Evolutionary conservation across 2,888 invertebrate species (phyloP).

Genomic region (Leptopterna dolabrata): DNA sequence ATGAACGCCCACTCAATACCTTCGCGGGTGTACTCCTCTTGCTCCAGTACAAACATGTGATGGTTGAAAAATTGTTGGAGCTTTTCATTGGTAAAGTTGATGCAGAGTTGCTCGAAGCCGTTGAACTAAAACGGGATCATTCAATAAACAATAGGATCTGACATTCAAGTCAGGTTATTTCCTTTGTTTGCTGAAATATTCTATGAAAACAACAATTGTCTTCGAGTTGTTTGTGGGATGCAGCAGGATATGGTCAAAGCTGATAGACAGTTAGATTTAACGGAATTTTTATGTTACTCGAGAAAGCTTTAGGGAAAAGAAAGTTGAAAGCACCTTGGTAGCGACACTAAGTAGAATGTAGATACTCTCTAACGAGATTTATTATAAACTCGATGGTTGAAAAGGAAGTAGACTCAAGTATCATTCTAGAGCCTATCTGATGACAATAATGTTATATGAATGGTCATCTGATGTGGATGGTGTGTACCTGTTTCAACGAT

Average conservation of each 20-base stretch:
- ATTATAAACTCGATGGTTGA: too few relatives aligned
- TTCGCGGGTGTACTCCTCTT: conserved; percentile 95
- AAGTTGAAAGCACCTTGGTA: too few relatives aligned
- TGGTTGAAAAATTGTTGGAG: conserved; percentile 99
- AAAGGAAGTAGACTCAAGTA: not conserved
- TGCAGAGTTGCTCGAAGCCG: conserved; percentile 98
- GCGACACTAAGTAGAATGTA: too few relatives aligned
- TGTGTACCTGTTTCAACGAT: not conserved
- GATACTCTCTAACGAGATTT: too few relatives aligned
- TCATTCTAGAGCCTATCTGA: not conserved
- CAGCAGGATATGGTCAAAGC: not conserved
- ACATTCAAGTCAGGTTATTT: conserved; percentile 41
- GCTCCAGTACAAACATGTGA: conserved; percentile 97
- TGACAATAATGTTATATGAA: too few relatives aligned
- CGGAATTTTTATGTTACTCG: not conserved
- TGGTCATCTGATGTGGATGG: not conserved
- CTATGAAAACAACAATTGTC: conserved; percentile 52
- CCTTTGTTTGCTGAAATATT: not conserved
- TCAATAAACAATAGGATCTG: conserved; percentile 28
- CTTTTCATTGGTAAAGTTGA: conserved; percentile 98
- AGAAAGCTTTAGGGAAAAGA: too few relatives aligned
- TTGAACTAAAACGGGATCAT: conserved; percentile 74
- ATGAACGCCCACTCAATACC: conserved; percentile 97
- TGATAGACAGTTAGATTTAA: not conserved
- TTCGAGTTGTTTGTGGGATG: not conserved